Base-by-base conservation (phyloP, 2,113 vertebrate species). In the Irena cyanogastra region DNA sequence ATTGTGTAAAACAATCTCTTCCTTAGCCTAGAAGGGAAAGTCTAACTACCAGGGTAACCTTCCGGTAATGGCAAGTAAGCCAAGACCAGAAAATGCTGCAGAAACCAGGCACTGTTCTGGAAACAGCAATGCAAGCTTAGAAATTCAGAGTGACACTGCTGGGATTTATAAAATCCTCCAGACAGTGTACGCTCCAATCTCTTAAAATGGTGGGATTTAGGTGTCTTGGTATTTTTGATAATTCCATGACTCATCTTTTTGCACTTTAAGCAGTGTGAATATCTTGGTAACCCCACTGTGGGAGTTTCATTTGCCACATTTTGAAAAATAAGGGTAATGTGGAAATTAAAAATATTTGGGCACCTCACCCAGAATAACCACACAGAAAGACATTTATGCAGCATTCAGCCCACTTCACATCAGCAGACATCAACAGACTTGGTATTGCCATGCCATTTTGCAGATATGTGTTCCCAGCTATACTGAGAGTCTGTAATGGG, bases 1-100 rank as follows among this genome's bases (percentile, higher is more conserved):
- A 0, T 71, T 0, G 2, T 90, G 91, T 92, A 97, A 94, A 90
- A 54, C 84, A 93, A 93, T 95, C 84, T 94, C 89, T 76, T 91
- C 33, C 57, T 79, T 64, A 90, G 42, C 28, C 76, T 83, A 64
- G 71, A 79, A 94, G 70, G 52, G 50, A 91, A 95, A 90, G 50
- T 79, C 90, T 70, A 75, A 91, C 82, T 71, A 86, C 44, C 20
- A 83, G 52, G 24, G n/a, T 64, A 75, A 88, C 68, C 52, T 95
- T 93, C 79, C 1, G 0, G 71, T 65, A 53, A 74, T 20, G 72
- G 31, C 63, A 86, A 87, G 33, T 35, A 78, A 92, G 69, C 31
- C 42, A 11, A 41, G 72, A 26, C 39, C 78, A 80, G 81, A 82
- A 95, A 87, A 68, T 30, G 60, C 37, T 52, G 74, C 61, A 92